phyloP scores from a whole-genome alignment of 2,113 vertebrate genomes.

The Dasypus novemcinctus region DNA sequence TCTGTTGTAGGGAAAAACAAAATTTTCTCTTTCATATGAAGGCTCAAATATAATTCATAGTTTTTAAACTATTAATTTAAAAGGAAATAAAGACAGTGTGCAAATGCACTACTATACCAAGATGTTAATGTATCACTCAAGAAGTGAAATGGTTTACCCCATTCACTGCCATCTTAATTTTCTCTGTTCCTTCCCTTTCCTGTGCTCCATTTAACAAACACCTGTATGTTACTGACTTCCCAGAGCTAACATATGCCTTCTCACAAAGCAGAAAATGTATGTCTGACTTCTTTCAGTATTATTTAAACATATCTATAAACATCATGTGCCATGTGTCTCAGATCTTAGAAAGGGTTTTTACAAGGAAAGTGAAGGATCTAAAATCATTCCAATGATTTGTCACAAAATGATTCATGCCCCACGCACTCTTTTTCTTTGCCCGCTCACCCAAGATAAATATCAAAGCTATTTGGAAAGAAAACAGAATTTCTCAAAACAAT shows the following conservation, averaged over 20 bases:
- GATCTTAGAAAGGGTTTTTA: neutral
- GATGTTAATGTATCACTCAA: neutral
- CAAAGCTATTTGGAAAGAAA: neutral
- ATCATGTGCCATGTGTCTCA: neutral
- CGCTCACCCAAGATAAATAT: neutral
- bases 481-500: neutral
- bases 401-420: fast-evolving
- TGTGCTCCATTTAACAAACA: no score
- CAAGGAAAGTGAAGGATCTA: neutral
- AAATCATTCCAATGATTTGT: neutral
- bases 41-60: neutral
- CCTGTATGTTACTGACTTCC: neutral
- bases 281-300: neutral
- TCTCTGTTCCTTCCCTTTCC: neutral
- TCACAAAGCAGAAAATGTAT: neutral
- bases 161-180: neutral
- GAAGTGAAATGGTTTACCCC: neutral
- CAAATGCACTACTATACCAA: neutral
- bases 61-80: neutral
- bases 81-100: neutral
- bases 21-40: neutral
- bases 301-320: neutral
- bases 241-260: neutral
- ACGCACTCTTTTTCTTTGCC: neutral
- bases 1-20: neutral